Percentiles rank a stretch among this genome's conserved stretches.
These are phyloP conservation scores for Cervus canadensis DNA, from an alignment of 2,113 vertebrate species.

Conservation along the genomic window DNA sequence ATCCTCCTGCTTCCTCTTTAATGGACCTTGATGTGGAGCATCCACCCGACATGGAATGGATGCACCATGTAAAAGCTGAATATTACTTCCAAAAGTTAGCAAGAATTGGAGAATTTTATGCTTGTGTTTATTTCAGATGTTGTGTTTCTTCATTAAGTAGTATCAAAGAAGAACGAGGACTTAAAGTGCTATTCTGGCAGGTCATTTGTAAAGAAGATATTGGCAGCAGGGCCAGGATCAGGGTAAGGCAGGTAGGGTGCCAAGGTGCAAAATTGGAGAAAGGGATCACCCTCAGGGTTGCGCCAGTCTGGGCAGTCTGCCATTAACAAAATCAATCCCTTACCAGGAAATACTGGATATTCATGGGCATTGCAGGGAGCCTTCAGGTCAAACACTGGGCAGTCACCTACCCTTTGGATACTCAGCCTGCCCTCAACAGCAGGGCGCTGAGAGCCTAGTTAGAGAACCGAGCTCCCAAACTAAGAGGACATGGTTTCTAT, in stretches of 20 bases:
- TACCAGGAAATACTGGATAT: neutral
- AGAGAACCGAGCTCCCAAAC: neutral
- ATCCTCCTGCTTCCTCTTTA: neutral
- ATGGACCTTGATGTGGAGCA: neutral
- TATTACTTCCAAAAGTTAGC: neutral
- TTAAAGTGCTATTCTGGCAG: neutral
- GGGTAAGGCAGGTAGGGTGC: neutral
- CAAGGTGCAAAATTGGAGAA: neutral
- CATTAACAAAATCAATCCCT: neutral
- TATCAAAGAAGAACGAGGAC: neutral
- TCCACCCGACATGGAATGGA: too few relatives aligned
- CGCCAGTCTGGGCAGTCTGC: neutral
- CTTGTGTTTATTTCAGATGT: neutral
- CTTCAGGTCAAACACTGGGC: neutral
- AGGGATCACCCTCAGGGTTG: neutral
- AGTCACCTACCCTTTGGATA: neutral
- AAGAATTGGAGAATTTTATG: neutral
- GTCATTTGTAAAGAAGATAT: neutral
- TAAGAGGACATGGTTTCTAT: neutral
- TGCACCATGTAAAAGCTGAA: neutral
- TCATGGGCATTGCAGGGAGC: fast-evolving
- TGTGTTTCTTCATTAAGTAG: neutral
- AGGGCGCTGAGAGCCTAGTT: neutral
- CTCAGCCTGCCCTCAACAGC: neutral
- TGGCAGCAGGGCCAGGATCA: neutral